A percentile compares a stretch with the other conserved stretches of the same genome.
Evolutionary conservation across 2,797 vertebrate species (phyloP).

Genomic region (Pygocentrus nattereri): DNA sequence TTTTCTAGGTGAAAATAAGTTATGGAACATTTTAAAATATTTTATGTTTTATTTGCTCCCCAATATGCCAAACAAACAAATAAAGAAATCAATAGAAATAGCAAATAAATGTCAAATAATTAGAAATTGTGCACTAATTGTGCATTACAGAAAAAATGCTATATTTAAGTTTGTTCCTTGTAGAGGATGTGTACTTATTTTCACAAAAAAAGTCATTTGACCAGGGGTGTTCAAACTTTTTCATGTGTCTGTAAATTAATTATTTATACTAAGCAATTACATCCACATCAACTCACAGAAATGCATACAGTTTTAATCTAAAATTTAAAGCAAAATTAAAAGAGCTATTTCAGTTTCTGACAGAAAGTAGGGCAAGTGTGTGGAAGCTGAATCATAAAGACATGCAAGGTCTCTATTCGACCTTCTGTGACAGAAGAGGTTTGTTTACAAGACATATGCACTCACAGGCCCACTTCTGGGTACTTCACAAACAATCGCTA

Average conservation of each 20-base stretch:
- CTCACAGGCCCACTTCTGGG: slow-evolving; percentile 83
- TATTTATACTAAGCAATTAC: background rate
- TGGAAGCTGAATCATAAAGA: slow-evolving; percentile 40
- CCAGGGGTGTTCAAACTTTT: too few relatives aligned
- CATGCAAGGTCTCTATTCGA: slow-evolving; percentile 24
- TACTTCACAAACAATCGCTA: slow-evolving; percentile 82
- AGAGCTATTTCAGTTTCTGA: slow-evolving; percentile 46
- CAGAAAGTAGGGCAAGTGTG: slow-evolving; percentile 53
- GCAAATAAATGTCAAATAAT: slow-evolving; percentile 8
- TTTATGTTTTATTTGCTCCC: too few relatives aligned
- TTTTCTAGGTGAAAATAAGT: slow-evolving; percentile 59
- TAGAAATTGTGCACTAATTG: too few relatives aligned
- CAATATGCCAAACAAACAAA: too few relatives aligned
- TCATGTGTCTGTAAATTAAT: too few relatives aligned
- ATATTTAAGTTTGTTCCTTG: too few relatives aligned
- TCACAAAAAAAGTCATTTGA: too few relatives aligned
- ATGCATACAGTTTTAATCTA: background rate
- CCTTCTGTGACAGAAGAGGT: slow-evolving; percentile 17
- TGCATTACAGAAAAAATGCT: too few relatives aligned
- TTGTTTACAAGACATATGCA: slow-evolving; percentile 49
- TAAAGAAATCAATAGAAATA: too few relatives aligned
- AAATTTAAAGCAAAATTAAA: background rate
- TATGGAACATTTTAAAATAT: too few relatives aligned
- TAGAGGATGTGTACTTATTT: too few relatives aligned
- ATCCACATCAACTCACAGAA: background rate